A percentile compares a stretch with the other conserved stretches of the same genome.
Conservation (phyloP, 2,113 vertebrate genomes). For the Diglossa brunneiventris region DNA sequence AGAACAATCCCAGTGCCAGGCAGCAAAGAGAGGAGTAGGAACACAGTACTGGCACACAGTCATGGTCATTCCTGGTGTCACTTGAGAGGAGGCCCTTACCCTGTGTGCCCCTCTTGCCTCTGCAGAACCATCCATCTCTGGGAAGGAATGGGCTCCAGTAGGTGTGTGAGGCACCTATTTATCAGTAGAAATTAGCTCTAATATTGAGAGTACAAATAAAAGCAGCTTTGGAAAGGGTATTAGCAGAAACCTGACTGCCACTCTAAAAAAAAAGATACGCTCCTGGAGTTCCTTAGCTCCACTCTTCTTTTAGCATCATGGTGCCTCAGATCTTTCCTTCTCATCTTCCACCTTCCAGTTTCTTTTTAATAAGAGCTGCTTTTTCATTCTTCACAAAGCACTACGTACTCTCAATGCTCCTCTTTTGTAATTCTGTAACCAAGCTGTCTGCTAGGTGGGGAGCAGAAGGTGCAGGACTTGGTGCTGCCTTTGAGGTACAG, state of each 20-base stretch:
- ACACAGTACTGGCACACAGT: neutral
- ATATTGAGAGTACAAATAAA: neutral
- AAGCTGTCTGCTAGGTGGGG: slow-evolving; percentile 42
- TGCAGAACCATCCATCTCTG: neutral
- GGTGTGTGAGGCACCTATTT: neutral
- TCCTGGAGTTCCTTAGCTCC: neutral
- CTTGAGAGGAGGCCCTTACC: neutral
- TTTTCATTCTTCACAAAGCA: neutral
- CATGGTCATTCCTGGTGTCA: neutral
- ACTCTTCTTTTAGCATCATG: neutral
- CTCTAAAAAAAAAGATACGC: neutral
- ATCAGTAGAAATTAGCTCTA: neutral
- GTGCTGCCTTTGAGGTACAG: slow-evolving; percentile 49
- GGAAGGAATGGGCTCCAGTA: neutral
- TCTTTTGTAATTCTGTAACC: slow-evolving; percentile 19
- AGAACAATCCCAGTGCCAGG: neutral
- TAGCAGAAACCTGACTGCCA: neutral
- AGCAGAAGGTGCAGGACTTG: slow-evolving; percentile 50
- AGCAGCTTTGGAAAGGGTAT: neutral
- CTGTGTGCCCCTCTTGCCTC: neutral
- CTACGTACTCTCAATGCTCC: neutral
- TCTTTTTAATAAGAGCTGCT: slow-evolving; percentile 4
- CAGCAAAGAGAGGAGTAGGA: neutral
- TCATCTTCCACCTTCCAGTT: slow-evolving; percentile 8
- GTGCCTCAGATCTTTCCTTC: slow-evolving; percentile 30